phyloP scores from a whole-genome alignment of 2,888 invertebrate genomes.

The Drosophila pseudotalamancana region DNA sequence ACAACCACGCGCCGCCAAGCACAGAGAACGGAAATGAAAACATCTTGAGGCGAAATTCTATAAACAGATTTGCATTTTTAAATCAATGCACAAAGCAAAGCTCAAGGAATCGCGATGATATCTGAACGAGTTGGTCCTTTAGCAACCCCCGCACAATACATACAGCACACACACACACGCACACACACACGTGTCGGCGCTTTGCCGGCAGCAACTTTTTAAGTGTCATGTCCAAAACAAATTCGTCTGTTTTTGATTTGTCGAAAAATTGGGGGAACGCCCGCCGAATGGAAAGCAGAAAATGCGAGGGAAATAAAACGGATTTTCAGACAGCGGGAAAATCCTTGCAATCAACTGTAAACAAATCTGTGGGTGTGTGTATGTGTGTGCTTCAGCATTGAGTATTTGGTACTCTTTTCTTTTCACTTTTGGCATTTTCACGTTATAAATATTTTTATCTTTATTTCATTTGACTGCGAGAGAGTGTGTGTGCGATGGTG shows the following conservation, averaged over 20 bases:
- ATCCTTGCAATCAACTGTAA: slow-evolving; percentile 60
- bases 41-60: slow-evolving; percentile 70
- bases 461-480: slow-evolving; percentile 63
- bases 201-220: slow-evolving; percentile 69
- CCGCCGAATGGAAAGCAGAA: slow-evolving; percentile 26
- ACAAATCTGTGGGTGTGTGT: too few relatives aligned
- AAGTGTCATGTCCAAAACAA: slow-evolving; percentile 84
- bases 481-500: slow-evolving; percentile 1
- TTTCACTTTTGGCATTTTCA: slow-evolving; percentile 65
- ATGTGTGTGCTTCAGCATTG: slow-evolving; percentile 30
- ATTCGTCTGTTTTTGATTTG: slow-evolving; percentile 84
- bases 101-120: slow-evolving; percentile 43
- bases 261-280: slow-evolving; percentile 73
- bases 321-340: slow-evolving; percentile 34
- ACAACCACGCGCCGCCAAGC: slow-evolving; percentile 47
- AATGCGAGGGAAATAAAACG: slow-evolving; percentile 1
- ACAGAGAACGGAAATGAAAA: slow-evolving; percentile 69
- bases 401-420: slow-evolving; percentile 20
- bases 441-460: slow-evolving; percentile 79
- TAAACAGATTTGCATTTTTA: slow-evolving; percentile 78
- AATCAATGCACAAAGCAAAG: slow-evolving; percentile 68
- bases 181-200: slow-evolving; percentile 61
- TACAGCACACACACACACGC: slow-evolving; percentile 7
- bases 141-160: slow-evolving; percentile 43
- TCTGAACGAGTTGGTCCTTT: slow-evolving; percentile 46